Percentiles rank a stretch among this genome's conserved stretches.
phyloP scores from a whole-genome alignment of 2,888 invertebrate genomes.

The Geotrupes spiniger region DNA sequence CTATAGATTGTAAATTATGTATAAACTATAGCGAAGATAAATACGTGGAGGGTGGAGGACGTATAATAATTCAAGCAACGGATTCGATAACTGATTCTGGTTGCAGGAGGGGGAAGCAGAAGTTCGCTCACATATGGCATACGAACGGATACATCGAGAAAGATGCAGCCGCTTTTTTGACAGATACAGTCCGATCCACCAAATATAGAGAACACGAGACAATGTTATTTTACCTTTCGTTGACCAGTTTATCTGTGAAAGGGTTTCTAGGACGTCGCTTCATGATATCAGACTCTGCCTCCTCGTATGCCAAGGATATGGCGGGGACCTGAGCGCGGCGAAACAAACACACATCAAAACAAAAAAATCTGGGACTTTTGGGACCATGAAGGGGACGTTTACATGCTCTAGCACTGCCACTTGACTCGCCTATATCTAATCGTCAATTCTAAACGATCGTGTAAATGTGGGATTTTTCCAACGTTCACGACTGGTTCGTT shows the following conservation, averaged over 20 bases:
- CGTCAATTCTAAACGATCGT: not conserved
- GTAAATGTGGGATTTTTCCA: no score
- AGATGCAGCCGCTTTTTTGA: constrained; percentile 18
- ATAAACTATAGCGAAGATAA: constrained; percentile 17
- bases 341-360: constrained; percentile 51
- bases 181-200: constrained; percentile 27
- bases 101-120: constrained; percentile 36
- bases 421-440: constrained; percentile 34
- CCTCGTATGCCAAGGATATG: constrained; percentile 97
- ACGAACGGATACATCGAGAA: constrained; percentile 25
- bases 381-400: constrained; percentile 26
- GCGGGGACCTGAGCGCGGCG: constrained; percentile 80
- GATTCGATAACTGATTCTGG: constrained; percentile 11
- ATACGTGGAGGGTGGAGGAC: constrained; percentile 20
- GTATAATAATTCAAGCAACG: constrained; percentile 35
- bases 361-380: constrained; percentile 26
- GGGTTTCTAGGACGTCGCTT: constrained; percentile 97
- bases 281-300: constrained; percentile 98
- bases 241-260: constrained; percentile 96
- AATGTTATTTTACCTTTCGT: constrained; percentile 79
- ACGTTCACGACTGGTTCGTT: no score
- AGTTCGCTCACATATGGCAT: constrained; percentile 32
- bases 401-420: constrained; percentile 41
- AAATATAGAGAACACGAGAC: constrained; percentile 43
- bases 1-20: constrained; percentile 17